These are phyloP conservation scores for Elmis aenea DNA, from an alignment of 2,888 invertebrate species.

Conservation along the genomic window DNA sequence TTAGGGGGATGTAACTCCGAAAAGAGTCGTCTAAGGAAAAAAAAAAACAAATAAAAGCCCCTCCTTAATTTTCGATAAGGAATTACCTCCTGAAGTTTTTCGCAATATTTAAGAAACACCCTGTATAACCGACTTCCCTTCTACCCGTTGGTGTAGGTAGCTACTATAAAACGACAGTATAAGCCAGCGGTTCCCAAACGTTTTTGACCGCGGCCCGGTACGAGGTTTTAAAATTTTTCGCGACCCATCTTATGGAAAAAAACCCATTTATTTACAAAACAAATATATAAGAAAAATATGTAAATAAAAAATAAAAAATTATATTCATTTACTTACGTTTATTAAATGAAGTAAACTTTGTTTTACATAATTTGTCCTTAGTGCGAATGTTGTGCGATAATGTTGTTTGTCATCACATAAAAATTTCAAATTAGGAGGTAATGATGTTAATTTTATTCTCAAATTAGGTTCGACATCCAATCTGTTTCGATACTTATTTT, in stretches of 20 bases:
- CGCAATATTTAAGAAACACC: too few relatives aligned
- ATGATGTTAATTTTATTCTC: neutral
- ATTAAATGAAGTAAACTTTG: neutral
- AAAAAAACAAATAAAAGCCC: too few relatives aligned
- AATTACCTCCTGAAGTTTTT: too few relatives aligned
- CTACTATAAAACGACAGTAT: too few relatives aligned
- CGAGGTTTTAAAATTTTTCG: constrained; percentile 10
- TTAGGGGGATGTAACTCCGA: too few relatives aligned
- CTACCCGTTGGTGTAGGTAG: too few relatives aligned
- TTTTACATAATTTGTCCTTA: neutral
- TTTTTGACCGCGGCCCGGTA: constrained; percentile 7
- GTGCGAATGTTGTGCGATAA: neutral
- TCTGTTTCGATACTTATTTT: neutral
- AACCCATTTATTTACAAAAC: constrained; percentile 1
- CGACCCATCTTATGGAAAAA: constrained; percentile 7
- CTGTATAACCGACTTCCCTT: too few relatives aligned
- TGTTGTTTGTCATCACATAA: constrained; percentile 1
- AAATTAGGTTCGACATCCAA: too few relatives aligned
- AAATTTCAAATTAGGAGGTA: neutral
- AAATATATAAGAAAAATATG: too few relatives aligned
- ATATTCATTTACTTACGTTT: neutral
- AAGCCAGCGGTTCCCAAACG: constrained; percentile 6
- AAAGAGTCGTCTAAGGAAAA: too few relatives aligned
- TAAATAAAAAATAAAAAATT: too few relatives aligned
- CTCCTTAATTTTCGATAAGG: too few relatives aligned